A percentile compares a stretch with the other conserved stretches of the same genome.
Evolutionary conservation across 2,797 vertebrate genomes (phyloP).

Genomic region (Lemur catta): DNA sequence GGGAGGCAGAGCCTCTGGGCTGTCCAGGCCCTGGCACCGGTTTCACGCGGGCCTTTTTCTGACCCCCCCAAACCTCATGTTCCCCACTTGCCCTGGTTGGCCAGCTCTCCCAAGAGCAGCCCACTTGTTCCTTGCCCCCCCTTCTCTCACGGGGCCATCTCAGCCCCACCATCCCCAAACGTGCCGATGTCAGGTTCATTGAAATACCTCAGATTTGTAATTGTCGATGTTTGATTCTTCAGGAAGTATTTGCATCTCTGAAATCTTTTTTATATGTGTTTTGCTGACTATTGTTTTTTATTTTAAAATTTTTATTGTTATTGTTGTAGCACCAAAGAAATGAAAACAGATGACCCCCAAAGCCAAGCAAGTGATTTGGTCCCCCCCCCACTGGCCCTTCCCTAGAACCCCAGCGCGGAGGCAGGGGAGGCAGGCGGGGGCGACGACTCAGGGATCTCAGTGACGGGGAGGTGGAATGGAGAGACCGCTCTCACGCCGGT

Average conservation of each 20-base stretch:
- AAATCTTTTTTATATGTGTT: constrained; percentile 82
- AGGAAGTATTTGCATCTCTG: constrained; percentile 86
- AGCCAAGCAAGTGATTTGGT: constrained; percentile 48
- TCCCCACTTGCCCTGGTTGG: background rate
- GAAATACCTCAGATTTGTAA: constrained; percentile 88
- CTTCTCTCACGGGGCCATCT: constrained; percentile 66
- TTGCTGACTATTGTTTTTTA: constrained; percentile 76
- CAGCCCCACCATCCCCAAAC: constrained; percentile 52
- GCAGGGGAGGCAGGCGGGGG: background rate
- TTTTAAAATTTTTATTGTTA: constrained; percentile 70
- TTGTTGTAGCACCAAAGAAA: constrained; percentile 85
- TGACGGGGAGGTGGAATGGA: background rate
- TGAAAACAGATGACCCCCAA: constrained; percentile 64
- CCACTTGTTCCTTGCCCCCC: background rate
- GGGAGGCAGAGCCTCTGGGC: background rate
- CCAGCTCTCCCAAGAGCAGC: constrained; percentile 12
- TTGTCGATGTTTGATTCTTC: constrained; percentile 83
- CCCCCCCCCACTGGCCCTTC: constrained; percentile 19
- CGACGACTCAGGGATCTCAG: constrained; percentile 70
- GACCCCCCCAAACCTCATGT: background rate
- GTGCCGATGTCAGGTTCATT: constrained; percentile 79
- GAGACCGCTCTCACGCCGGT: accelerated
- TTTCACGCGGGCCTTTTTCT: background rate
- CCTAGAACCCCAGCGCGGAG: background rate
- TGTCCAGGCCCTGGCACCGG: background rate